Evolutionary conservation across 37 sponge, comb jelly and placozoan species (phyloP), one percentile per base, ranked within the genome.

Genomic region (Tethya wilhelma): DNA sequence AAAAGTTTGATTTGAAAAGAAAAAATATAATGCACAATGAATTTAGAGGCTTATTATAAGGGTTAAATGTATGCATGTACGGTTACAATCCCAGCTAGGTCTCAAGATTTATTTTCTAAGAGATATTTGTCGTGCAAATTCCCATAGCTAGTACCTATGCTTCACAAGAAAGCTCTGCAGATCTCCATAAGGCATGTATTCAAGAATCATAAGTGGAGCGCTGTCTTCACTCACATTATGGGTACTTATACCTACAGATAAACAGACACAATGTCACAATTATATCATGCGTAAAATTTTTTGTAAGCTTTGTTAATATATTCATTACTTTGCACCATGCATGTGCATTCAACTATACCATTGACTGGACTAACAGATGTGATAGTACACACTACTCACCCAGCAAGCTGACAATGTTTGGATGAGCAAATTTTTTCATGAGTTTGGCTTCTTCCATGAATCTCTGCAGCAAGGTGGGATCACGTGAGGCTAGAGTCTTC

Each of bases 181-280:
- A 56, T 89, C 90, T 38, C 90, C 90, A 73, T 74, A 89, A 3
- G 74, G 85, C 90, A 89, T 89, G 38, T 79, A 79, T 69, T 89
- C 90, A 39, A 89, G 70, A 33, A 89, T 89, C 90, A 89, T 89
- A 44, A 89, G 74, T 40, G 90, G 90, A 79, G 90, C 90, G 74
- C 76, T 82, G 36, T 78, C 74, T 36, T 79, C 79, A 33, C 20
- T 38, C 25, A 53, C 38, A 29, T 79, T 56, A 8, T 66, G n/a
- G 4, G 65, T 42, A 68, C 57, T 64, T 19, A 83, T 44, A n/a
- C 67, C 83, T 73, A 37, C 33, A 19, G 33, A 2, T 30, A 40
- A 38, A 40, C 20, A 43, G 44, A 43, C 17, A 40, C 3, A 31
- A 38, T 67, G 23, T 7, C 4, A 39, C 4, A n/a, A n/a, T n/a